Conservation (phyloP, 2,797 vertebrate genomes). For the Aldrovandia affinis region DNA sequence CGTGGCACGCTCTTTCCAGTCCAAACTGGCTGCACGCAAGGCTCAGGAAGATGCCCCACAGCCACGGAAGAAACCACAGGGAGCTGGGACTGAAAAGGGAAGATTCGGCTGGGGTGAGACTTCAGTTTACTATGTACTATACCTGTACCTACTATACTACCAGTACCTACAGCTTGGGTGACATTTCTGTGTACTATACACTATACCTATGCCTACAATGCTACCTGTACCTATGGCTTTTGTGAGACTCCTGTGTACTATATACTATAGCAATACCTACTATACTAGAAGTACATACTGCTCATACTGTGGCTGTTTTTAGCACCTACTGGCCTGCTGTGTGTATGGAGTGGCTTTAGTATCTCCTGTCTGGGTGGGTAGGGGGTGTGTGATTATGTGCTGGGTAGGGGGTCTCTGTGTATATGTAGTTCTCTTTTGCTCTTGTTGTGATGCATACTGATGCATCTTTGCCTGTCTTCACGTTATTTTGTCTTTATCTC, state of each 20-base stretch:
- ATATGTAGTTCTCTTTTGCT: too few relatives aligned
- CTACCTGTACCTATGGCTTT: too few relatives aligned
- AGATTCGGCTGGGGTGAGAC: conserved; percentile 79
- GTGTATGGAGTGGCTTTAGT: too few relatives aligned
- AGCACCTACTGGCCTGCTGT: too few relatives aligned
- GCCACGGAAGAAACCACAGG: conserved; percentile 65
- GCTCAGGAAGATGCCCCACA: conserved; percentile 62
- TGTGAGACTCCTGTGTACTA: too few relatives aligned
- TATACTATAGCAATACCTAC: too few relatives aligned
- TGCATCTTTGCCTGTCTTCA: background rate
- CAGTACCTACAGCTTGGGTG: background rate
- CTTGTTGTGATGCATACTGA: too few relatives aligned
- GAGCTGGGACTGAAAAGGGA: conserved; percentile 68
- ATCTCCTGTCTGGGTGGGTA: too few relatives aligned
- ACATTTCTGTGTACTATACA: background rate
- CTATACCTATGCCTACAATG: background rate
- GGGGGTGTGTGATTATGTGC: too few relatives aligned
- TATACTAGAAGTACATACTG: too few relatives aligned
- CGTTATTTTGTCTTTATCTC: conserved; percentile 1
- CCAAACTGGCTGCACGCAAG: conserved; percentile 75
- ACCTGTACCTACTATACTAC: background rate
- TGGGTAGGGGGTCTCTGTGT: too few relatives aligned
- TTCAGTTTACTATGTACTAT: background rate
- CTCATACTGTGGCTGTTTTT: too few relatives aligned
- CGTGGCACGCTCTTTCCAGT: conserved; percentile 68